Evolutionary conservation across 2,888 invertebrate genomes (phyloP), one percentile per base, ranked within the genome.

Genomic region (Dendrolimus houi): DNA sequence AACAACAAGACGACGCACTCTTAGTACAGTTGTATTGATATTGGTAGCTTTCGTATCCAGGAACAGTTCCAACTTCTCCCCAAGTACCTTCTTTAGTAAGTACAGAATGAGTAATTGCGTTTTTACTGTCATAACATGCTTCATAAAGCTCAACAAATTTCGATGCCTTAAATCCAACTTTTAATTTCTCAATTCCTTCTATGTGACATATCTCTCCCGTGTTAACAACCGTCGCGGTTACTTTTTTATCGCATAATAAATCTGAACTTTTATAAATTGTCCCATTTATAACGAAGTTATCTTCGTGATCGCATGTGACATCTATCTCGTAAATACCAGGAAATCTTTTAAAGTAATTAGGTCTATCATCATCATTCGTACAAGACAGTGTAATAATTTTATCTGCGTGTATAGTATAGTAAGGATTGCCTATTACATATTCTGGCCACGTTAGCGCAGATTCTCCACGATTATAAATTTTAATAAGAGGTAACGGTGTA

Each of bases 191-290:
- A 41, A 60, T 57, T 2, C 58, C 56, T 52, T 62, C 57, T 14
- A 55, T n/a, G 1, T 59, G 47, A 52, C 64, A 64, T 17, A 56
- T 55, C 1, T 12, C 41, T 41, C 61, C 62, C 0, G 60, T 61
- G 40, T 41, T 55, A 9, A 52, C 13, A 2, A 59, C 2, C 12
- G 14, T n/a, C n/a, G 60, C 58, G 10, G 8, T 47, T 12, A 60
- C 52, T 14, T 58, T 54, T 14, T 10, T 53, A 13, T 29, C 14
- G n/a, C 64, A 64, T 9, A 53, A 17, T 9, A 64, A 55, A 54
- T 64, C 60, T 14, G 56, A 55, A 52, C 59, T 47, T 17, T 61
- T 61, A 52, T 59, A 59, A 12, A 8, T 42, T 55, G 52, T 59
- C 8, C 52, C 60, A 9, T 59, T 42, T 41, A 61, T 41, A 47